Evolutionary conservation across 1,140 invertebrate species (phyloP).

Genomic region (Muscidifurax raptorellus): DNA sequence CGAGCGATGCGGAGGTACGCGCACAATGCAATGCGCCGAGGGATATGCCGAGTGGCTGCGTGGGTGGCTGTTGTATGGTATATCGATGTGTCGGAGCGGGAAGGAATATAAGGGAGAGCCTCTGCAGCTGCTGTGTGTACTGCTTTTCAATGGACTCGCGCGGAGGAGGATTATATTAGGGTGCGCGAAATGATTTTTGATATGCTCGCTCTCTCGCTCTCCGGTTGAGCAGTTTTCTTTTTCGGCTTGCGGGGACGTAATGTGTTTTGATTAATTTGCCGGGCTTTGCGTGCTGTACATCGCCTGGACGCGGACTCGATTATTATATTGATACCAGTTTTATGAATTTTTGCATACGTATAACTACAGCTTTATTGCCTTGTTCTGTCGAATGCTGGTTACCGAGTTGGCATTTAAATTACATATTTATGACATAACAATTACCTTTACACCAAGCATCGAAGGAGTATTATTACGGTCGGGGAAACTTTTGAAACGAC

Average conservation of each 20-base stretch:
- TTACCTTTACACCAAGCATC: too few relatives aligned
- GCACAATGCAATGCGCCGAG: not conserved
- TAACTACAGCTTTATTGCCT: too few relatives aligned
- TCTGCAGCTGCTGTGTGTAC: not conserved
- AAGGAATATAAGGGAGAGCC: constrained; percentile 5
- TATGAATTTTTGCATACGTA: not conserved
- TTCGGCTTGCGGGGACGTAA: not conserved
- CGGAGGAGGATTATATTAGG: constrained; percentile 3
- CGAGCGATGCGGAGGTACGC: not conserved
- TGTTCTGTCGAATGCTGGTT: too few relatives aligned
- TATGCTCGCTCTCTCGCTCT: not conserved
- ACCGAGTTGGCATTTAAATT: too few relatives aligned
- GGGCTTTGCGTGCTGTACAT: too few relatives aligned
- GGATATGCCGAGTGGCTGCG: not conserved
- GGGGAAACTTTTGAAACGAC: not conserved
- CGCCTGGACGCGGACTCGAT: too few relatives aligned
- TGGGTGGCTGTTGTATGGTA: not conserved
- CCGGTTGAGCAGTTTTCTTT: not conserved
- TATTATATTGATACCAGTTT: not conserved
- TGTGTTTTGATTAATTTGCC: constrained; percentile 13
- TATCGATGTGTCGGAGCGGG: not conserved
- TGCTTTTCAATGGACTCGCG: constrained; percentile 4
- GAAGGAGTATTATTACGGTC: too few relatives aligned
- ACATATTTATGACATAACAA: too few relatives aligned
- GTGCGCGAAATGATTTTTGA: constrained; percentile 35